A percentile compares a stretch with the other conserved stretches of the same genome.
phyloP scores from a whole-genome alignment of 2,113 vertebrate genomes.

The Piaya cayana region DNA sequence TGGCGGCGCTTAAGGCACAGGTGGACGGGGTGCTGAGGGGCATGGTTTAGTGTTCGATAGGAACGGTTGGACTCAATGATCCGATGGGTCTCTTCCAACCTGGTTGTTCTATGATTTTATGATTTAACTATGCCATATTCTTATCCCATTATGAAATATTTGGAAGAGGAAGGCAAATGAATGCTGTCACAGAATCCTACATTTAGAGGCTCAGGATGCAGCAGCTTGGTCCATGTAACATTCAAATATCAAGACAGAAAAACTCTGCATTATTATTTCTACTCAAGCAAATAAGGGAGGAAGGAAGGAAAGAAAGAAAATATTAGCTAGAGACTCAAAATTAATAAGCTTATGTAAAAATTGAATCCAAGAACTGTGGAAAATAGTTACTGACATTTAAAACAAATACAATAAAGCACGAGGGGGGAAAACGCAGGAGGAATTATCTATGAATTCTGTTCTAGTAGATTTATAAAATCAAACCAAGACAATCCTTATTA shows the following conservation, averaged over 20 bases:
- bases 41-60: too few species aligned
- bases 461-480: background rate
- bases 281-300: background rate
- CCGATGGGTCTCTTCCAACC: too few species aligned
- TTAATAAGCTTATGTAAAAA: slow-evolving; percentile 20
- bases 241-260: background rate
- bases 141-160: background rate
- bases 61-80: too few species aligned
- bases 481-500: background rate
- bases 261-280: background rate
- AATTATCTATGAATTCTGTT: background rate
- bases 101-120: too few species aligned
- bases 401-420: slow-evolving; percentile 22
- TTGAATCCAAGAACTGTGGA: background rate
- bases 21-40: too few species aligned
- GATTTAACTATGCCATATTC: background rate
- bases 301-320: background rate
- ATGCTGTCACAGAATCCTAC: background rate
- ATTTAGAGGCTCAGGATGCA: background rate
- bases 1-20: too few species aligned
- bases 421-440: background rate
- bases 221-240: background rate
- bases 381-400: slow-evolving; percentile 18
- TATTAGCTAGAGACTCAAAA: background rate
- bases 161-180: background rate